These are phyloP conservation scores for Mormyrus proboscirostris DNA, from an alignment of 2,797 vertebrate genomes.

Conservation along the genomic window DNA sequence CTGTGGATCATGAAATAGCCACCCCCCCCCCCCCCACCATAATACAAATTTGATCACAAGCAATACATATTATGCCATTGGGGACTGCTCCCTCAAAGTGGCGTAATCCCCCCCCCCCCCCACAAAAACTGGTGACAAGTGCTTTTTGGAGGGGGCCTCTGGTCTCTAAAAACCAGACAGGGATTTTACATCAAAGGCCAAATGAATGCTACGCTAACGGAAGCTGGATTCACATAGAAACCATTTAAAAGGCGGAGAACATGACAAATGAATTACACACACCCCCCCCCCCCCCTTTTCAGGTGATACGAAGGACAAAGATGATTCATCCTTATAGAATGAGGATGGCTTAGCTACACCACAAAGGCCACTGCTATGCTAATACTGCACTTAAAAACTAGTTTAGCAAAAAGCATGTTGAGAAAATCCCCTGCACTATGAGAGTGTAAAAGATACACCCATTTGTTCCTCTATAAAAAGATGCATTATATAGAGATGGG, in stretches of 20 bases:
- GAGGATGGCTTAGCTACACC: background rate
- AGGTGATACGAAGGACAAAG: background rate
- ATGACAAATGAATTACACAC: background rate
- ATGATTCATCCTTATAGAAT: background rate
- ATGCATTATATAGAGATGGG: background rate
- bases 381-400: background rate
- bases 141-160: background rate
- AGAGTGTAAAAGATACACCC: background rate
- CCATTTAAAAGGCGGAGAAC: background rate
- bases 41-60: background rate
- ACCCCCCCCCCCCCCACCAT: background rate
- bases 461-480: background rate
- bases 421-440: background rate
- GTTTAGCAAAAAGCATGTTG: background rate
- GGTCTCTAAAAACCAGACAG: background rate
- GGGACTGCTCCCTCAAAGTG: background rate
- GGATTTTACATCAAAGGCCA: background rate
- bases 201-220: background rate
- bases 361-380: background rate
- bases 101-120: background rate
- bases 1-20: background rate
- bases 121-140: background rate
- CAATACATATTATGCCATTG: background rate
- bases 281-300: background rate
- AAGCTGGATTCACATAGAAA: background rate